A percentile compares a stretch with the other conserved stretches of the same genome.
Evolutionary conservation across 2,888 invertebrate species (phyloP).

Genomic region (Netelia inedita): DNA sequence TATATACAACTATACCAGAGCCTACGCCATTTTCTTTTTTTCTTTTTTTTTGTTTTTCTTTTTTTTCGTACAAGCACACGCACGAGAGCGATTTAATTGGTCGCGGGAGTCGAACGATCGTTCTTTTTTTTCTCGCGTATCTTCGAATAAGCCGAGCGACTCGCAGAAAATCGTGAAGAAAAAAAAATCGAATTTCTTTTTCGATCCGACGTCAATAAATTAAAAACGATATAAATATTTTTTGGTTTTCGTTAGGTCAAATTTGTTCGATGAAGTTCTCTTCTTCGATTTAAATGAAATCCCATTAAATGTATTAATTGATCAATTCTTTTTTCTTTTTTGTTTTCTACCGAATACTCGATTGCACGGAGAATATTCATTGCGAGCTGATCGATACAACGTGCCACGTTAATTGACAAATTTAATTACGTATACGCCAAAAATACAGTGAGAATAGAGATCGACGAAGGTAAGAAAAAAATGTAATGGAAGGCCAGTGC

Average conservation of each 20-base stretch:
- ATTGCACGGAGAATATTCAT: no score
- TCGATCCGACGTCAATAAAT: neutral
- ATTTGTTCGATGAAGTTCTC: no score
- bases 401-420: constrained; percentile 37
- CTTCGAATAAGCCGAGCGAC: neutral
- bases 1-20: neutral
- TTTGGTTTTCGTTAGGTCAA: no score
- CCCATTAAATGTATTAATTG: no score
- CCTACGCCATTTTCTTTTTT: constrained; percentile 37
- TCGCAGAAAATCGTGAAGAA: neutral
- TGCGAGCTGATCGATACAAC: constrained; percentile 8
- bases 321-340: no score
- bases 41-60: constrained; percentile 31
- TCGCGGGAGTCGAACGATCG: constrained; percentile 38
- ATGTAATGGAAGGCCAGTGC: constrained; percentile 26
- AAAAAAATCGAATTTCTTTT: neutral
- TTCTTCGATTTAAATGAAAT: no score
- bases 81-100: constrained; percentile 64
- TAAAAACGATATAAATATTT: neutral
- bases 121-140: neutral
- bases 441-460: constrained; percentile 27
- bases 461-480: neutral
- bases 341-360: no score
- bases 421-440: constrained; percentile 1
- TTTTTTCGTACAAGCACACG: constrained; percentile 39